Percentiles rank a stretch among this genome's conserved stretches.
These are phyloP conservation scores for Hemithea aestivaria DNA, from an alignment of 2,888 invertebrate species.

Conservation along the genomic window DNA sequence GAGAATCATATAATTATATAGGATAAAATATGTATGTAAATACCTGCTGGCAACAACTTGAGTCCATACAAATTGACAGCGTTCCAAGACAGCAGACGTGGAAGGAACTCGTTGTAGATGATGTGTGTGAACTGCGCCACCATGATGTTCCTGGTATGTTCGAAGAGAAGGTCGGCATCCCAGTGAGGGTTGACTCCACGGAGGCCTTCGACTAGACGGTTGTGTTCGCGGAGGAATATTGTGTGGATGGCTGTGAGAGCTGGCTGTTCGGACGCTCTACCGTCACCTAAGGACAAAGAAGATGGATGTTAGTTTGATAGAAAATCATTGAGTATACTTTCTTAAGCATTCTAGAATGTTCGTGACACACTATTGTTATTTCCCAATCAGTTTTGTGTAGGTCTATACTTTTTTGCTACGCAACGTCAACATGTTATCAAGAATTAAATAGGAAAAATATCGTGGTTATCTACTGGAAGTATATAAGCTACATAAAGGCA, in stretches of 20 bases:
- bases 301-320: no score
- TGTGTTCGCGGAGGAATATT: constrained; percentile 93
- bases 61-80: constrained; percentile 93
- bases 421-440: no score
- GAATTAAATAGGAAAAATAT: no score
- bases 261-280: constrained; percentile 95
- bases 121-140: constrained; percentile 89
- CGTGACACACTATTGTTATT: no score
- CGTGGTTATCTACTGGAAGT: no score
- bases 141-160: constrained; percentile 87
- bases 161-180: constrained; percentile 91
- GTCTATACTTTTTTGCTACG: no score
- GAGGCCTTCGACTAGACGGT: constrained; percentile 88
- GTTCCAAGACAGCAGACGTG: constrained; percentile 93
- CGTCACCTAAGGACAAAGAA: constrained; percentile 80
- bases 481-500: no score
- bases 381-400: no score
- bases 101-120: constrained; percentile 93
- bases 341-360: no score
- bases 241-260: constrained; percentile 94
- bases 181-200: constrained; percentile 92
- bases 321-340: no score
- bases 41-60: constrained; percentile 86
- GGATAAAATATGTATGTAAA: no score
- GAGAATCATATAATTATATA: no score